Evolutionary conservation across 2,888 invertebrate genomes (phyloP), one percentile per base, ranked within the genome.

Genomic region (Ceramica pisi): DNA sequence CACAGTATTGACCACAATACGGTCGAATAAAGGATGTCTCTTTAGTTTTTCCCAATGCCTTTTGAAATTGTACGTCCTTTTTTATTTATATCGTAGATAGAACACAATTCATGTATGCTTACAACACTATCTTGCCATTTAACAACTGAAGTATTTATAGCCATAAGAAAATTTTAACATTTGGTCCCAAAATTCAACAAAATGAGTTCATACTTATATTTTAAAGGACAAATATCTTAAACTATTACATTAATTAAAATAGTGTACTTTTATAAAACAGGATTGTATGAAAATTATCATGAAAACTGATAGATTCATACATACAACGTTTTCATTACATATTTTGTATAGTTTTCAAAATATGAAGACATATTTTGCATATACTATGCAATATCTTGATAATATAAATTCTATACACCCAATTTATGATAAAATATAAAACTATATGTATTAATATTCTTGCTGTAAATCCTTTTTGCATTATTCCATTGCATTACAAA

Each of bases 241-340:
- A 38, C 26, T 19, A 77, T 51, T 41, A 57, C 19, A 56, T 63
- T 56, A 59, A 12, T 46, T 60, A 53, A 56, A 41, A 51, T 44
- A 14, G 10, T 61, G 55, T 81, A 66, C 62, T 63, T 50, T 38
- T 26, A 56, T 26, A 65, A 57, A 31, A 21, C 41, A n/a, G 46
- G 14, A 64, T 61, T 56, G 56, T 67, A 82, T 55, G 83, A 82
- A 44, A 82, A 59, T 62, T 78, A 72, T 82, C 79, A 79, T 41
- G 16, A 79, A 71, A 82, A 79, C 79, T 82, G 82, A 82, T 71
- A 78, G 23, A 8, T 59, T 76, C 79, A 67, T 26, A 82, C 51
- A 31, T 65, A 53, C 23, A 71, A 65, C 6, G 1, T 8, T 31
- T n/a, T 46, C 44, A 73, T 70, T 31, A n/a, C n/a, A n/a, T n/a